A percentile compares a stretch with the other conserved stretches of the same genome.
Conservation (phyloP, 2,888 invertebrate genomes). For the Iselma pallidipennis region DNA sequence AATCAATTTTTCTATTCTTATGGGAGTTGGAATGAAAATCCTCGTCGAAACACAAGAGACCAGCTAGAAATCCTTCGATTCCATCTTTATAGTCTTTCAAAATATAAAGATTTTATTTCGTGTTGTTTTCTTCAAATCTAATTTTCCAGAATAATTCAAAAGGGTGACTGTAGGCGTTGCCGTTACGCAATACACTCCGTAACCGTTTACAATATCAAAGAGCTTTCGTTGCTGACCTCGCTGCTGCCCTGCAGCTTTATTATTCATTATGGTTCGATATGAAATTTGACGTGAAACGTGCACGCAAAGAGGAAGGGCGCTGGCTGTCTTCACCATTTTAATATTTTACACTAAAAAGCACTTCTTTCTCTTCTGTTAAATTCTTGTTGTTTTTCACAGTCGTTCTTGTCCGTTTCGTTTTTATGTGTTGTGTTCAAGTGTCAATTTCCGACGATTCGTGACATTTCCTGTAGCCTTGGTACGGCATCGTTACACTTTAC, state of each 20-base stretch:
- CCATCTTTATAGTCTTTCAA: neutral
- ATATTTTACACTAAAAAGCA: constrained; percentile 19
- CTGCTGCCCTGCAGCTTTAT: constrained; percentile 18
- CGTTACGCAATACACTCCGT: neutral
- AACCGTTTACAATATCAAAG: constrained; percentile 5
- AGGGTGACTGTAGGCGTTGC: neutral
- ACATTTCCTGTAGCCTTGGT: constrained; percentile 33
- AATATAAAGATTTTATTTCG: neutral
- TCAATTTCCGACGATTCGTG: neutral
- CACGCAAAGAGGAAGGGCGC: constrained; percentile 28
- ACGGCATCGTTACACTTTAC: constrained; percentile 33
- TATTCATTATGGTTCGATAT: constrained; percentile 26
- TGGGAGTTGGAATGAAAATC: neutral
- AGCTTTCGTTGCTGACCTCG: constrained; percentile 17
- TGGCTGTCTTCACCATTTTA: constrained; percentile 26
- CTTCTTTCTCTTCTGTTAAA: neutral
- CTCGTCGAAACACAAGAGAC: neutral
- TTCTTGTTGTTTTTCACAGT: neutral
- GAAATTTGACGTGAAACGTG: constrained; percentile 24
- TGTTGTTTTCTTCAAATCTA: neutral
- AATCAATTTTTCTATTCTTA: neutral
- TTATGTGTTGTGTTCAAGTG: neutral
- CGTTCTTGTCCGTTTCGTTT: neutral
- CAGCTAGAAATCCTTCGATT: neutral
- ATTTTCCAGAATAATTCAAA: neutral